Base-by-base conservation (phyloP, 2,113 vertebrate genomes). In the Butorides virescens region DNA sequence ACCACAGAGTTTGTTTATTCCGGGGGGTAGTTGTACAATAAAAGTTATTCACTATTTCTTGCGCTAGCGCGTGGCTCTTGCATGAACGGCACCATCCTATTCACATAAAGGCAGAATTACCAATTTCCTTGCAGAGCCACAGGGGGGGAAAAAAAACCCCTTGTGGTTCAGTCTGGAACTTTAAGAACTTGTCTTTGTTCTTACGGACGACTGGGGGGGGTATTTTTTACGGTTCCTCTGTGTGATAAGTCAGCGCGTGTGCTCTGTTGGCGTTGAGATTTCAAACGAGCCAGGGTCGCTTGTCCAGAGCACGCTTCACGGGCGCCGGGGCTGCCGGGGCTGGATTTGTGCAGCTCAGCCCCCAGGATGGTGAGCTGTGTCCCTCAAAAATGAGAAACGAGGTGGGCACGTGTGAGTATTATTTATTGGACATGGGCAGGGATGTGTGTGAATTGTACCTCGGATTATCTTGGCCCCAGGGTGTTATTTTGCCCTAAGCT, bases 401-500 rank as follows among this genome's bases (percentile, higher is more conserved):
- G 20, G 5, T 62, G n/a, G 61, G 46, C 59, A n/a, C 0, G 0
- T 12, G 27, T 27, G 66, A 70, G 26, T 27, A 3, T 34, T 22
- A 5, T 13, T 52, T 21, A 56, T 86, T 42, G 37, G 49, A 55
- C 63, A 47, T 15, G 13, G 6, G 10, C 42, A 86, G 56, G 70
- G 7, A 17, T 66, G 16, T 4, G 3, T 5, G 14, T n/a, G 30
- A 66, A 21, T 44, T 56, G 37, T 37, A 8, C 25, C 42, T 74
- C 29, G 2, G 2, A 39, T 85, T 49, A 19, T 36, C 55, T 84
- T 56, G 84, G 47, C 56, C 65, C 66, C 67, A 13, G 85, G 39
- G 27, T 55, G 47, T 22, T 36, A 20, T 46, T 62, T 78, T 78
- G 11, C 61, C 66, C 27, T 15, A 44, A 85, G n/a, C 34, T 36